phyloP scores from a whole-genome alignment of 2,888 invertebrate genomes.

The Plebejus anna region DNA sequence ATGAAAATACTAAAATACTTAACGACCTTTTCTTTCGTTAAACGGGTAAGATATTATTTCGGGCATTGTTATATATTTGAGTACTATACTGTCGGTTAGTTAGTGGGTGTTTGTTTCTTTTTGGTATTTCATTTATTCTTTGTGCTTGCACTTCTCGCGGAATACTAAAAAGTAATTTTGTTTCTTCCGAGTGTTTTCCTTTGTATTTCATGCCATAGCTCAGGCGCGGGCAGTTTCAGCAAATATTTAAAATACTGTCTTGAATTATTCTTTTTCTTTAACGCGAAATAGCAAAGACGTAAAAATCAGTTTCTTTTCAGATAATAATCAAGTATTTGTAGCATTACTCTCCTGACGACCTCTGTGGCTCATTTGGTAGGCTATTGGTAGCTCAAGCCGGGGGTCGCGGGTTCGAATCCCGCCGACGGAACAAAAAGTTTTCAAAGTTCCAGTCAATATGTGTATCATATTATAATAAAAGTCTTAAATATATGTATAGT shows the following conservation, averaged over 20 bases:
- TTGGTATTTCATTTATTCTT: conserved; percentile 23
- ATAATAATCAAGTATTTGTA: neutral
- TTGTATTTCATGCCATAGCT: conserved; percentile 20
- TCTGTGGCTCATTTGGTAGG: too few species aligned
- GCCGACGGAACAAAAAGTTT: too few species aligned
- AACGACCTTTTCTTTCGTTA: neutral
- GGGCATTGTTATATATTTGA: neutral
- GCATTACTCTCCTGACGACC: neutral
- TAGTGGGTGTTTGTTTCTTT: conserved; percentile 7
- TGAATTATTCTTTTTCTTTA: neutral
- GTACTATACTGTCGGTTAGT: conserved; percentile 10
- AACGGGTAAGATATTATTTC: neutral
- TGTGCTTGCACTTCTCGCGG: conserved; percentile 15
- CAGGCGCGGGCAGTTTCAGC: neutral
- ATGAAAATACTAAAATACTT: neutral
- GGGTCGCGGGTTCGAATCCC: too few species aligned
- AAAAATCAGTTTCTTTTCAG: neutral
- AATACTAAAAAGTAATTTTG: conserved; percentile 27
- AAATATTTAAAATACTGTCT: conserved; percentile 21
- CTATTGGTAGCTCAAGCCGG: too few species aligned
- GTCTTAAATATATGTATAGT: too few species aligned
- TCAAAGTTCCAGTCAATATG: too few species aligned
- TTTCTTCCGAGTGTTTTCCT: conserved; percentile 12
- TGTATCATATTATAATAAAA: too few species aligned
- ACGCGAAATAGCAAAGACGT: neutral